Evolutionary conservation across 35 echinoderm and acorn worm genomes (phyloP).

Genomic region (Eucidaris tribuloides): DNA sequence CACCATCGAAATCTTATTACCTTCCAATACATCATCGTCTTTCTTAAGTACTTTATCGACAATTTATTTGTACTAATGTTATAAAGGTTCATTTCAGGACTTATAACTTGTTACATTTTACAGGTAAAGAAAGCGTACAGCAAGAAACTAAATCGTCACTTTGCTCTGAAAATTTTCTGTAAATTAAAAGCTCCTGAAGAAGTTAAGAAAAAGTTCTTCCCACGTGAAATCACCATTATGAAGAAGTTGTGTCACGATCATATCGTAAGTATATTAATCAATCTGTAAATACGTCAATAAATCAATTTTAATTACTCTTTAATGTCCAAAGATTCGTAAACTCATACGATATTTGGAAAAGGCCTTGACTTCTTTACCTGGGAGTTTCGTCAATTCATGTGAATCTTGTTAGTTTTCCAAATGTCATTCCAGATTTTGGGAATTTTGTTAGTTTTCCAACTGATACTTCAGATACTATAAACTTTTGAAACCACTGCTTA

Average conservation of each 20-base stretch:
- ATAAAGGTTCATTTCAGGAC: no score
- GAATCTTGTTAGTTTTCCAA: not conserved
- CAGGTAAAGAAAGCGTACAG: slow-evolving; percentile 78
- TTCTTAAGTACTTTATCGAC: not conserved
- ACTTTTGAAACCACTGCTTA: no score
- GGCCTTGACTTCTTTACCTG: not conserved
- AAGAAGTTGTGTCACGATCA: slow-evolving; percentile 79
- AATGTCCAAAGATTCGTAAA: not conserved
- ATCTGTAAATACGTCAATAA: not conserved
- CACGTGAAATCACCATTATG: slow-evolving; percentile 82
- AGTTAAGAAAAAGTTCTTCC: slow-evolving; percentile 63
- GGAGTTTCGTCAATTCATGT: not conserved
- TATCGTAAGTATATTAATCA: slow-evolving; percentile 59
- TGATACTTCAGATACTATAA: no score
- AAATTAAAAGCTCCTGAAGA: slow-evolving; percentile 73
- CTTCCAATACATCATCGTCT: not conserved
- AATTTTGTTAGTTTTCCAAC: not conserved
- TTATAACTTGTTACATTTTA: no score
- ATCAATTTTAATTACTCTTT: not conserved
- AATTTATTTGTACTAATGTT: not conserved
- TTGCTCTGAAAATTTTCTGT: slow-evolving; percentile 83
- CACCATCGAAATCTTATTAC: not conserved
- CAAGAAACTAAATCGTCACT: slow-evolving; percentile 58
- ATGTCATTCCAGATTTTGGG: not conserved
- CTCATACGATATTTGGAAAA: not conserved